A percentile compares a stretch with the other conserved stretches of the same genome.
These are phyloP conservation scores for Diploptera punctata DNA, from an alignment of 2,888 invertebrate genomes.

Conservation along the genomic window DNA sequence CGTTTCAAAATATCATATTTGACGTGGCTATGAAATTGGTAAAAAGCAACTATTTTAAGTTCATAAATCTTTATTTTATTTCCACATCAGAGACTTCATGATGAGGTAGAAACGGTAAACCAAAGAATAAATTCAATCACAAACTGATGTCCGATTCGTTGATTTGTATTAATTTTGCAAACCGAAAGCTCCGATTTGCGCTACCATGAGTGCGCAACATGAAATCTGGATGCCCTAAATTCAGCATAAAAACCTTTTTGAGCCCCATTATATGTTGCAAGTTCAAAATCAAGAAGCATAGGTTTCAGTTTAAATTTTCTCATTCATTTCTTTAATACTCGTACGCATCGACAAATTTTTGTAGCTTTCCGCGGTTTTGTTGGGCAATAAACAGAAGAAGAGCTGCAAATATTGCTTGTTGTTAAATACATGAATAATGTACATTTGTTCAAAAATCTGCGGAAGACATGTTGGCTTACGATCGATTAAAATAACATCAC, in stretches of 20 bases:
- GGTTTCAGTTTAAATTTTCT: background rate
- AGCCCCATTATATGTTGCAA: background rate
- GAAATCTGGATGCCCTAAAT: background rate
- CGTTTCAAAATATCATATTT: no score
- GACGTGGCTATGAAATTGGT: no score
- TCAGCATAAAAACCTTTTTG: no score
- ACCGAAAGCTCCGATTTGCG: background rate
- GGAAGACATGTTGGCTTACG: no score
- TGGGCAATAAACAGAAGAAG: background rate
- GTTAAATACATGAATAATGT: background rate
- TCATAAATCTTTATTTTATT: no score
- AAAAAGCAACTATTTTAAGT: no score
- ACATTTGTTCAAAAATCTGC: background rate
- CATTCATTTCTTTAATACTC: background rate
- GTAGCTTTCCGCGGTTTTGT: background rate
- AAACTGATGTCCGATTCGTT: background rate
- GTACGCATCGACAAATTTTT: background rate
- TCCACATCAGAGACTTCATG: background rate
- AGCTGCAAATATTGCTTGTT: background rate
- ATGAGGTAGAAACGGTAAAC: background rate
- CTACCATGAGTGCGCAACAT: background rate
- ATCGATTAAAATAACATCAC: no score
- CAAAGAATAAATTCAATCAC: background rate
- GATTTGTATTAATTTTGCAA: background rate
- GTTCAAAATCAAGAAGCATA: background rate